A percentile compares a stretch with the other conserved stretches of the same genome.
phyloP scores from a whole-genome alignment of 2,113 vertebrate species.

The Podocnemis expansa region DNA sequence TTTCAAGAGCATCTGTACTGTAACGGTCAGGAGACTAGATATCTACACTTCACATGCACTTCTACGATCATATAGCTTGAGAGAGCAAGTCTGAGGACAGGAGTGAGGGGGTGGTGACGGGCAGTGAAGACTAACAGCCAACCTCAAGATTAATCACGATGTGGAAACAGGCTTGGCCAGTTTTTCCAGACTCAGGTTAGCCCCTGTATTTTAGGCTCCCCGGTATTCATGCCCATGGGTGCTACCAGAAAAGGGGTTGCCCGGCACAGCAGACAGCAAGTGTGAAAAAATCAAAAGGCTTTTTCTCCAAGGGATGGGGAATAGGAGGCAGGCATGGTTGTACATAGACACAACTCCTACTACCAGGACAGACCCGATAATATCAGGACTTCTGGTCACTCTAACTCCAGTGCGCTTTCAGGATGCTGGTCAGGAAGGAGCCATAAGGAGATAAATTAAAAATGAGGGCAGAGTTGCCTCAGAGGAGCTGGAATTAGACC shows the following conservation, averaged over 20 bases:
- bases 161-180: background rate
- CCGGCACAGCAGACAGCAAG: background rate
- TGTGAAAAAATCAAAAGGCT: too few relatives aligned
- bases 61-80: background rate
- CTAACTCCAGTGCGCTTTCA: background rate
- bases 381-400: too few relatives aligned
- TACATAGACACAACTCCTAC: too few relatives aligned
- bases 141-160: background rate
- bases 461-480: background rate
- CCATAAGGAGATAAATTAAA: slow-evolving; percentile 10
- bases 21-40: background rate
- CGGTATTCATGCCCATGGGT: accelerated
- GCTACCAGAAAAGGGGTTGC: background rate
- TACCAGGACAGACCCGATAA: too few relatives aligned
- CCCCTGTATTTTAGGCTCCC: background rate
- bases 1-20: background rate
- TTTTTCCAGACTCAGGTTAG: background rate
- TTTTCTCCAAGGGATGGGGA: too few relatives aligned
- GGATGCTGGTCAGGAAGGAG: background rate
- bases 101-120: background rate
- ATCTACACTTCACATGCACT: background rate
- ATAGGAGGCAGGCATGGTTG: too few relatives aligned
- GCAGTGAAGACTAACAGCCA: background rate
- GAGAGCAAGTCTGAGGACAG: background rate
- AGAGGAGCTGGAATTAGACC: slow-evolving; percentile 1